Evolutionary conservation across 2,888 invertebrate species (phyloP), one percentile per base, ranked within the genome.

Genomic region (Esperia sulphurella): DNA sequence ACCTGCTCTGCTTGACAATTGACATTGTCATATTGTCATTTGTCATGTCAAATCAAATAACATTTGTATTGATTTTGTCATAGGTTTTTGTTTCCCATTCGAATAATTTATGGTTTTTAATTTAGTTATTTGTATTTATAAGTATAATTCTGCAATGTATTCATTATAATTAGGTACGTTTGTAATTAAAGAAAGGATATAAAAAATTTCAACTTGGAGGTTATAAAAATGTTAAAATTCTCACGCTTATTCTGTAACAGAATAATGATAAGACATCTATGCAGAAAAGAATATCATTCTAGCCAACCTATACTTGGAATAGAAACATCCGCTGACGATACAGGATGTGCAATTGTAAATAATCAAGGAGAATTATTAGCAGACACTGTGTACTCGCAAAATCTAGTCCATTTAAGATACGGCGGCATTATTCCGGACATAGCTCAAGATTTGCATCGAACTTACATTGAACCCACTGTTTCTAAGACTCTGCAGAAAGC

Each of bases 241-340:
- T 21, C 50, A 28, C 14, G 46, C 43, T 8, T 35, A 8, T n/a
- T 43, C 12, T 21, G 21, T 5, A 30, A 35, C 33, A 38, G 13
- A 30, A 28, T 10, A 31, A 13, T 3, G 21, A 3, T 5, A 9
- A 9, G 46, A 29, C 29, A 35, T 14, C 8, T 46, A 39, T 46
- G 38, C 9, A 10, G 28, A 9, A 43, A 41, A 40, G 30, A 43
- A 8, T 40, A 31, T 31, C 38, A 42, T 29, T 38, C 38, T 29
- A 29, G 29, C 21, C 5, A 41, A 21, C 42, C 29, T 21, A 82
- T 98, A 51, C 88, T 98, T 48, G 98, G 98, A n/a, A 98, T 99
- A 65, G 99, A 99, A 91, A 97, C 98, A 2, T 98, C 98, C 49
- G 99, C 98, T 75, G 98, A 99, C 89, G 99, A 99, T 72, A 99